Base-by-base conservation (phyloP, 2,113 vertebrate genomes). In the Egretta garzetta region DNA sequence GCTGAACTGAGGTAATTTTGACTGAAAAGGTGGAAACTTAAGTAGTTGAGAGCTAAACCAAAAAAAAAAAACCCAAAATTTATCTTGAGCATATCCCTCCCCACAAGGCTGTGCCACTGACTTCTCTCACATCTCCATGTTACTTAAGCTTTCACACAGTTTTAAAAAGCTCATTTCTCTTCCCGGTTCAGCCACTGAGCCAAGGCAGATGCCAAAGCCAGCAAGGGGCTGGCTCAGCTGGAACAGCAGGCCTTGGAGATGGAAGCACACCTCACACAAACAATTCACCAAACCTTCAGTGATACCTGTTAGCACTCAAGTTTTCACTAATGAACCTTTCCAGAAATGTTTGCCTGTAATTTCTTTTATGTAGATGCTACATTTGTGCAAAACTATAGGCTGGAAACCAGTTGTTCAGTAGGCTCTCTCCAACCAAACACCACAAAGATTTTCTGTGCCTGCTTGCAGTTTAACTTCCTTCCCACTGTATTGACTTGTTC, bases 31-130 rank as follows among this genome's bases (percentile, higher is more conserved):
- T 62, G 5, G 24, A 22, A 58, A 71, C 21, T 12, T 9, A 37
- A 10, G 10, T 39, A 24, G 27, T 0, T 30, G 21, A 56, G 39
- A 39, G 39, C 2, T n/a, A 59, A 68, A 73, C 17, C 33, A 52
- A 13, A 19, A 1, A 52, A 13, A 19, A 1, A 50, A 21, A 1
- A 1, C 2, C 23, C 7, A 4, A 13, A 12, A 9, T 64, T 35
- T 37, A 9, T 12, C 6, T 47, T 27, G 3, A 11, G 28, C 7
- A 27, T 49, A 27, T 49, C 58, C 21, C 4, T 53, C 22, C 19
- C 12, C 22, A 12, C 8, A 8, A 22, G 35, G 27, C 26, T 26
- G 6, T 4, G 0, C 8, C 4, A 49, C 16, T 24, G 76, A 6
- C 1, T 63, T 37, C 16, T 9, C 39, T 41, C 26, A 33, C 5